Conservation (phyloP, 1,140 invertebrate genomes). For the Bombus vancouverensis region DNA sequence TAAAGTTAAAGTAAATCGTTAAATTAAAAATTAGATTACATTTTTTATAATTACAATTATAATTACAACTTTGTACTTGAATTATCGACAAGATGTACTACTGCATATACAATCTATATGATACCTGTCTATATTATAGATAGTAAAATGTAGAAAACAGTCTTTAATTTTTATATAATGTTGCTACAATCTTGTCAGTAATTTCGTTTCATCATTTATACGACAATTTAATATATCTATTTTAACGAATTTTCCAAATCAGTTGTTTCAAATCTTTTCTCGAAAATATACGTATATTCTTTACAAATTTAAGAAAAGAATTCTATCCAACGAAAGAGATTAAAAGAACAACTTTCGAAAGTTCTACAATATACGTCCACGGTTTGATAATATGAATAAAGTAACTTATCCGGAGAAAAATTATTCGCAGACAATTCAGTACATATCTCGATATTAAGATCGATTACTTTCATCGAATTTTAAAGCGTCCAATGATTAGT, state of each 20-base stretch:
- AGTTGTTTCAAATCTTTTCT: background rate
- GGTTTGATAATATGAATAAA: background rate
- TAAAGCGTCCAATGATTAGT: background rate
- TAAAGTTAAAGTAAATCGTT: too few relatives aligned
- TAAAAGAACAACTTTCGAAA: too few relatives aligned
- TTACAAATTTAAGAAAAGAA: background rate
- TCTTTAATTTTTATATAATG: slow-evolving; percentile 36
- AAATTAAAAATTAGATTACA: background rate
- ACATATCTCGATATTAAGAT: background rate
- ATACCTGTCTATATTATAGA: too few relatives aligned
- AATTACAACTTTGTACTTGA: background rate
- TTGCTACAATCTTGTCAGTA: background rate
- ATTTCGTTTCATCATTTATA: background rate
- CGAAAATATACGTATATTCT: background rate
- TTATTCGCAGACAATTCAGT: background rate
- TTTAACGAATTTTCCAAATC: background rate
- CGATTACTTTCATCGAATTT: background rate
- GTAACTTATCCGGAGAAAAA: background rate
- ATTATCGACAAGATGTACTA: slow-evolving; percentile 6
- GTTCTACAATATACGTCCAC: too few relatives aligned
- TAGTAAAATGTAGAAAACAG: background rate
- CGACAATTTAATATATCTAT: background rate
- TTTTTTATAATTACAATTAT: too few relatives aligned
- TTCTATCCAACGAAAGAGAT: too few relatives aligned
- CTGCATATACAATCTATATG: background rate